Evolutionary conservation across 2,113 vertebrate species (phyloP).

Genomic region (Osmerus eperlanus): DNA sequence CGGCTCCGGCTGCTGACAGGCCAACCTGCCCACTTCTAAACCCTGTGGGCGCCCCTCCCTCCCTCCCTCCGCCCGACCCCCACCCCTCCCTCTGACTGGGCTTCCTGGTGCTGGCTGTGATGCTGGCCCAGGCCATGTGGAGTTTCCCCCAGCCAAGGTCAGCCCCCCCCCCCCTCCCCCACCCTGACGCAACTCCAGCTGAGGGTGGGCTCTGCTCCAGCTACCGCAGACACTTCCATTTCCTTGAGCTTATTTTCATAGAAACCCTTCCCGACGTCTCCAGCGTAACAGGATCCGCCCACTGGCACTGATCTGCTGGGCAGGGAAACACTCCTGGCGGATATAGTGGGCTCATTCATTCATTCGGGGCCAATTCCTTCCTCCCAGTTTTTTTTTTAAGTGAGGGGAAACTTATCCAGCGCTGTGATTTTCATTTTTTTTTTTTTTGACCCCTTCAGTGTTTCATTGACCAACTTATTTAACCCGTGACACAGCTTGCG

Average conservation of each 20-base stretch:
- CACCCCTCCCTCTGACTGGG: conserved; percentile 20
- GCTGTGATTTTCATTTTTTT: conserved; percentile 16
- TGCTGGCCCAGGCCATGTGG: conserved; percentile 26
- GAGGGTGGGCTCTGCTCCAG: conserved; percentile 55
- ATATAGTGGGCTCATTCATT: conserved; percentile 69
- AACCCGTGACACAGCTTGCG: too few relatives aligned
- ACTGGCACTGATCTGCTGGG: conserved; percentile 66
- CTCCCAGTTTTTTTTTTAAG: conserved; percentile 29
- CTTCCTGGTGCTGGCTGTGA: conserved; percentile 13
- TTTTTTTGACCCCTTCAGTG: neutral
- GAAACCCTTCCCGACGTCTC: conserved; percentile 55
- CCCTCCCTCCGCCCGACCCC: conserved; percentile 13
- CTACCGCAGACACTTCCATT: conserved; percentile 61
- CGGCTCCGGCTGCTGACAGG: conserved; percentile 50
- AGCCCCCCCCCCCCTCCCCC: conserved; percentile 23
- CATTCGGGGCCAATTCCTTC: conserved; percentile 56
- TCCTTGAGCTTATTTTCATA: conserved; percentile 63
- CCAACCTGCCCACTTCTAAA: conserved; percentile 27
- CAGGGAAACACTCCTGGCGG: conserved; percentile 60
- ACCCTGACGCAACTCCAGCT: conserved; percentile 45
- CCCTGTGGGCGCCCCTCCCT: neutral
- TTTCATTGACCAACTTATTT: neutral
- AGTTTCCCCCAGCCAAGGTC: conserved; percentile 42
- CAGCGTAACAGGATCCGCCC: conserved; percentile 63
- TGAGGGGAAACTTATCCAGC: conserved; percentile 51